These are phyloP conservation scores for Lagocephalus sceleratus DNA, from an alignment of 2,797 vertebrate genomes.

Conservation along the genomic window DNA sequence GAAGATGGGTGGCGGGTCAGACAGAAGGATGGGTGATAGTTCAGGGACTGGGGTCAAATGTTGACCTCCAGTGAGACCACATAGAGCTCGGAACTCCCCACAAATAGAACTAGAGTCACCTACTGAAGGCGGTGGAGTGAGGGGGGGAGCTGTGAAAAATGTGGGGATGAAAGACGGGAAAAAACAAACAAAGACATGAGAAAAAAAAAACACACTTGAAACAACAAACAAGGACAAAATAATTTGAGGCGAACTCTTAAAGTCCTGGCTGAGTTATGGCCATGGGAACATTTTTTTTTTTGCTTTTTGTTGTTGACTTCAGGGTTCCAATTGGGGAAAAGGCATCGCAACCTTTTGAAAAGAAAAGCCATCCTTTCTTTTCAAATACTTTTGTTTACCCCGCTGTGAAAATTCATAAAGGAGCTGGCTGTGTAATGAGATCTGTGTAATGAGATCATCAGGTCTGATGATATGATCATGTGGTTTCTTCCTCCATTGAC, in stretches of 20 bases:
- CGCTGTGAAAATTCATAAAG: not conserved
- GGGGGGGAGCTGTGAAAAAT: not conserved
- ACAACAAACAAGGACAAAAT: constrained; percentile 37
- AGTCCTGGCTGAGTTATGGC: constrained; percentile 13
- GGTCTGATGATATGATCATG: no score
- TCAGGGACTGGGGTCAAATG: not conserved
- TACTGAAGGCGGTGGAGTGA: not conserved
- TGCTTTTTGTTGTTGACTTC: constrained; percentile 26
- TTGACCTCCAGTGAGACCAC: not conserved
- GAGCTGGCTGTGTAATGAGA: not conserved
- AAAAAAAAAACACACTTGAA: constrained; percentile 23
- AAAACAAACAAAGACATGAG: constrained; percentile 19
- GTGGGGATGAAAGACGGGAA: not conserved
- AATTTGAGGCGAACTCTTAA: not conserved
- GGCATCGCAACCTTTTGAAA: not conserved
- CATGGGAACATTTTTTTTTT: constrained; percentile 49
- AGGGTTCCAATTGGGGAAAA: constrained; percentile 11
- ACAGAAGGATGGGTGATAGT: not conserved
- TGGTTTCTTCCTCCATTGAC: no score
- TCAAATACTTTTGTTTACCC: constrained; percentile 13
- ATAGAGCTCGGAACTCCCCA: not conserved
- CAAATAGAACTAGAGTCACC: not conserved
- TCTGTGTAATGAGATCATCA: no score
- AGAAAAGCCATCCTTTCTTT: not conserved
- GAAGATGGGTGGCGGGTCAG: not conserved